Evolutionary conservation across 1,140 invertebrate species (phyloP).

Genomic region (Nomia melanderi): DNA sequence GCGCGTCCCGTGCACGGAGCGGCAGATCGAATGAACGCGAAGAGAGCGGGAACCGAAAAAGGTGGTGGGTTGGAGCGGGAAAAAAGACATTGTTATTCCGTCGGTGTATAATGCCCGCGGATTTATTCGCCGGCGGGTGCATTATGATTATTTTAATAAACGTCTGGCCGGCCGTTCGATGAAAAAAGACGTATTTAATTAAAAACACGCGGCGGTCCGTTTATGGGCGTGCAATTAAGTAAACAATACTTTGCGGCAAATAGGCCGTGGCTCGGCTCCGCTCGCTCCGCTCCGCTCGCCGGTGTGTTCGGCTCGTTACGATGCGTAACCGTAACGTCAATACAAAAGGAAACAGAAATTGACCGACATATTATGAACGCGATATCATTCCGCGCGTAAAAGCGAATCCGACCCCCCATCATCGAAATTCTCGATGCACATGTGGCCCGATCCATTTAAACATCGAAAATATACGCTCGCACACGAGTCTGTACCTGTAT

Average conservation of each 20-base stretch:
- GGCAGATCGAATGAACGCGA: not conserved
- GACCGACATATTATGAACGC: conserved; percentile 12
- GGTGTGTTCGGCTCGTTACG: conserved; percentile 24
- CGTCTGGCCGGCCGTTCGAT: conserved; percentile 39
- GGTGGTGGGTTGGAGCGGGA: not conserved
- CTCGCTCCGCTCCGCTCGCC: no score
- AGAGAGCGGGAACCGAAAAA: not conserved
- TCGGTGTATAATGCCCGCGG: conserved; percentile 23
- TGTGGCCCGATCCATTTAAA: conserved; percentile 13
- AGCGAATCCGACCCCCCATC: not conserved
- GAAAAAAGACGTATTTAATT: conserved; percentile 42
- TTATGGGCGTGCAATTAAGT: conserved; percentile 55
- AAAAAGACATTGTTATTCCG: conserved; percentile 49
- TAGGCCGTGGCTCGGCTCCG: not conserved
- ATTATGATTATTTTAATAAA: conserved; percentile 62
- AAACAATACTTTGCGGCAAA: conserved; percentile 47
- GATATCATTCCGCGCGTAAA: conserved; percentile 21
- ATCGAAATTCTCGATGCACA: conserved; percentile 18
- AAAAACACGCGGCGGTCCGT: conserved; percentile 46
- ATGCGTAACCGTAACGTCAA: conserved; percentile 21
- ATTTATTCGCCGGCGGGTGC: conserved; percentile 40
- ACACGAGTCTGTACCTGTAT: not conserved
- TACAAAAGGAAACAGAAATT: conserved; percentile 35
- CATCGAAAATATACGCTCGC: not conserved
- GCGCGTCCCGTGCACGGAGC: no score